These are phyloP conservation scores for Halcyon chelicuti DNA, from an alignment of 2,797 vertebrate species.

Conservation along the genomic window DNA sequence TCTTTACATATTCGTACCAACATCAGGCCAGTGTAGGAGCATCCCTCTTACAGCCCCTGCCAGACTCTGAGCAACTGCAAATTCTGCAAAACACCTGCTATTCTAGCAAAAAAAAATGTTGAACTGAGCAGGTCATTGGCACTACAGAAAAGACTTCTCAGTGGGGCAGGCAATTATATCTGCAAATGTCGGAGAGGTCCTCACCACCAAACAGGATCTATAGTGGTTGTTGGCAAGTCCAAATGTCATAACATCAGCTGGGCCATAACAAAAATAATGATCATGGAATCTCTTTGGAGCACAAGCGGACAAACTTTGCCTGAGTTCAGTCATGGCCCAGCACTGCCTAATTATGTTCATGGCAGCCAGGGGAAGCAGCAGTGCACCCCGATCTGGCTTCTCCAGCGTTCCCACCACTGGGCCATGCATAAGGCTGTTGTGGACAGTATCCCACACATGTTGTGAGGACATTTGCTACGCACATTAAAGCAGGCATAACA, in stretches of 20 bases:
- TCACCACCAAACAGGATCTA: background rate
- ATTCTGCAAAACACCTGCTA: background rate
- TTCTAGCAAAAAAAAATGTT: background rate
- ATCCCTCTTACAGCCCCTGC: background rate
- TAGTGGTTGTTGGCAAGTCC: background rate
- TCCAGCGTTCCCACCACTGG: fast-evolving
- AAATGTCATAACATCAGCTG: background rate
- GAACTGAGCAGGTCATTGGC: background rate
- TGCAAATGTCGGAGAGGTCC: background rate
- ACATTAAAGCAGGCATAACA: background rate
- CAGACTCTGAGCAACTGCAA: background rate
- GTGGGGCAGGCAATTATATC: background rate
- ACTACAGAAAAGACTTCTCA: background rate
- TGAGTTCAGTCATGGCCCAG: background rate
- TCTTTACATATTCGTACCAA: background rate
- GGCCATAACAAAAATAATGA: background rate
- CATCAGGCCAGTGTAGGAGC: background rate
- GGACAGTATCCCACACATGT: background rate
- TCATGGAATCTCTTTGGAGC: background rate
- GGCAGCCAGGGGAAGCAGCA: background rate
- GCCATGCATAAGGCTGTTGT: background rate
- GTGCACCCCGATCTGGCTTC: background rate
- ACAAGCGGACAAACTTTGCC: background rate
- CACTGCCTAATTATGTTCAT: background rate
- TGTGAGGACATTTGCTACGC: fast-evolving